These are phyloP conservation scores for Neotoxoptera formosana DNA, from an alignment of 1,140 invertebrate genomes.

Conservation along the genomic window DNA sequence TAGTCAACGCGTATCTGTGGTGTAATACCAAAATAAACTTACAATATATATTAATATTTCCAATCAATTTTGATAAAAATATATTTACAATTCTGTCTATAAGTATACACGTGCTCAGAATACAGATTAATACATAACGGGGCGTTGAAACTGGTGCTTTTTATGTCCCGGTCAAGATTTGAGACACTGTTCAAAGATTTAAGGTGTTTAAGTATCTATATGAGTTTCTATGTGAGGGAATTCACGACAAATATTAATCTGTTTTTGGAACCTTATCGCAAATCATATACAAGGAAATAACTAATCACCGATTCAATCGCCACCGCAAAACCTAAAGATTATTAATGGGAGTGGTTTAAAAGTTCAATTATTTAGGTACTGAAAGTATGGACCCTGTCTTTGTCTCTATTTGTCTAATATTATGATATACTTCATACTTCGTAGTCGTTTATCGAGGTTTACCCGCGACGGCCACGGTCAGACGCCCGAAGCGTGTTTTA, in stretches of 20 bases:
- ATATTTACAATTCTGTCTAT: no score
- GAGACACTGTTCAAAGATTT: no score
- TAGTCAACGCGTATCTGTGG: not conserved
- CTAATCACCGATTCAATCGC: not conserved
- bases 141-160: no score
- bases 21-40: no score
- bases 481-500: not conserved
- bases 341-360: not conserved
- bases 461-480: no score
- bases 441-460: not conserved
- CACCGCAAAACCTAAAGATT: not conserved
- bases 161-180: not conserved
- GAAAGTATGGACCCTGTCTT: not conserved
- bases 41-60: not conserved
- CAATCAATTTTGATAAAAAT: not conserved
- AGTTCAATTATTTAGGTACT: not conserved
- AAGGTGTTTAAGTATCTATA: no score
- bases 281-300: not conserved
- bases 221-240: no score
- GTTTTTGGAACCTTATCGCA: not conserved
- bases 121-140: no score
- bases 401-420: no score
- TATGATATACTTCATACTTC: not conserved
- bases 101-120: no score
- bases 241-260: not conserved